A percentile compares a stretch with the other conserved stretches of the same genome.
Evolutionary conservation across 2,888 invertebrate species (phyloP).

Genomic region (Neocrepidodera transversa): DNA sequence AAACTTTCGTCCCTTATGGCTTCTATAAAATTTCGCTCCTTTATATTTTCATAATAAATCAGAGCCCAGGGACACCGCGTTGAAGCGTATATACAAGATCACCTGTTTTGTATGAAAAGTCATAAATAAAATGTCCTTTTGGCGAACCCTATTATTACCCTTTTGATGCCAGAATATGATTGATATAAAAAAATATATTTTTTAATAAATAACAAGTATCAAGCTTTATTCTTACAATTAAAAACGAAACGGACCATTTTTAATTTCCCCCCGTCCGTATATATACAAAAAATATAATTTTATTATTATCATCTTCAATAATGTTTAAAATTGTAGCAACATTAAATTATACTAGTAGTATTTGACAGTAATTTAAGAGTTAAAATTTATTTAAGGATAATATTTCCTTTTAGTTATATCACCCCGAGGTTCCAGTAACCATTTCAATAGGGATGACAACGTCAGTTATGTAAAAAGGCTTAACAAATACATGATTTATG

Average conservation of each 20-base stretch:
- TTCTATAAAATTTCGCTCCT: conserved; percentile 12
- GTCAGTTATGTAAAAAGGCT: conserved; percentile 9
- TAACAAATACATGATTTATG: conserved; percentile 32
- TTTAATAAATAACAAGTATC: too few species aligned
- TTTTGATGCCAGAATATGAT: neutral
- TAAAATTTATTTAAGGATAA: too few species aligned
- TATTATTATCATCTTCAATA: too few species aligned
- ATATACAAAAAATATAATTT: too few species aligned
- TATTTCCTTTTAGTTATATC: too few species aligned
- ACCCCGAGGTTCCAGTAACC: too few species aligned
- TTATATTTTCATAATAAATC: conserved; percentile 24
- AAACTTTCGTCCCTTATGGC: conserved; percentile 15
- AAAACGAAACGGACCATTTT: too few species aligned
- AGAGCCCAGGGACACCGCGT: conserved; percentile 2
- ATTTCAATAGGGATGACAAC: neutral
- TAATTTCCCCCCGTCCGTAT: too few species aligned
- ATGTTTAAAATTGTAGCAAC: too few species aligned
- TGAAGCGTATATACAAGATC: conserved; percentile 1
- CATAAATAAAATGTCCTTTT: neutral
- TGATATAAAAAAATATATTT: neutral
- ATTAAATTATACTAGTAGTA: too few species aligned
- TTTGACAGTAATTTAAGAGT: too few species aligned
- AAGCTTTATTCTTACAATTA: too few species aligned
- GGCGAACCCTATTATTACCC: neutral
- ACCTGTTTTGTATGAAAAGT: neutral